These are phyloP conservation scores for Patella depressa DNA, from an alignment of 2,888 invertebrate genomes.

Conservation along the genomic window DNA sequence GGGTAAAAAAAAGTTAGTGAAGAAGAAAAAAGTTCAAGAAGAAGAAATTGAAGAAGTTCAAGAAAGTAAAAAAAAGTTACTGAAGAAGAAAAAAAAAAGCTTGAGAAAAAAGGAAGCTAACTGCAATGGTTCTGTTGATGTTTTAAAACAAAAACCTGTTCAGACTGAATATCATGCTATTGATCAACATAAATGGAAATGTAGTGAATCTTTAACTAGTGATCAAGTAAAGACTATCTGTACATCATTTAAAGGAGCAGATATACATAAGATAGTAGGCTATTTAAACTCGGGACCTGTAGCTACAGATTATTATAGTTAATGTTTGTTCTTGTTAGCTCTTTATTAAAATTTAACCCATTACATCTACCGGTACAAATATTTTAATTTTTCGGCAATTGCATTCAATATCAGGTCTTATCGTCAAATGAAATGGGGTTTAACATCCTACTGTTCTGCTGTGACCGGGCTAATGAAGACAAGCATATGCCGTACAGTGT, in stretches of 20 bases:
- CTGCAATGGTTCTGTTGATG: background rate
- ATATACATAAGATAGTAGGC: conserved; percentile 25
- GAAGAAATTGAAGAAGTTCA: conserved; percentile 12
- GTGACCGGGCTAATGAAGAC: too few species aligned
- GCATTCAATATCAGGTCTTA: too few species aligned
- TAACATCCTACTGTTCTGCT: too few species aligned
- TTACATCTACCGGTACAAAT: too few species aligned
- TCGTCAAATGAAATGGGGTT: too few species aligned
- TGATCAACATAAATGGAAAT: conserved; percentile 10
- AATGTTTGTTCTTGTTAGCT: background rate
- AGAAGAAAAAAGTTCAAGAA: conserved; percentile 20
- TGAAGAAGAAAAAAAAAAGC: background rate
- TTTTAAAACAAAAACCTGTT: background rate
- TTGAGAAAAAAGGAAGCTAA: background rate
- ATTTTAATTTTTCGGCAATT: too few species aligned
- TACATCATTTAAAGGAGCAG: conserved; percentile 25
- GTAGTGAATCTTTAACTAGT: conserved; percentile 9
- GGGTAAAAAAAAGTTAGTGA: background rate
- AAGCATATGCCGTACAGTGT: too few species aligned
- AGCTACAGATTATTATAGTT: conserved; percentile 17
- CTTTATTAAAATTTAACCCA: too few species aligned
- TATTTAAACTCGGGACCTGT: conserved; percentile 17
- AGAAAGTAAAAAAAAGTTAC: background rate
- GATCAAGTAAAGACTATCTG: conserved; percentile 9
- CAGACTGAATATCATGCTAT: conserved; percentile 9